Conservation (phyloP, 2,113 vertebrate genomes). For the Pelusios castaneus region DNA sequence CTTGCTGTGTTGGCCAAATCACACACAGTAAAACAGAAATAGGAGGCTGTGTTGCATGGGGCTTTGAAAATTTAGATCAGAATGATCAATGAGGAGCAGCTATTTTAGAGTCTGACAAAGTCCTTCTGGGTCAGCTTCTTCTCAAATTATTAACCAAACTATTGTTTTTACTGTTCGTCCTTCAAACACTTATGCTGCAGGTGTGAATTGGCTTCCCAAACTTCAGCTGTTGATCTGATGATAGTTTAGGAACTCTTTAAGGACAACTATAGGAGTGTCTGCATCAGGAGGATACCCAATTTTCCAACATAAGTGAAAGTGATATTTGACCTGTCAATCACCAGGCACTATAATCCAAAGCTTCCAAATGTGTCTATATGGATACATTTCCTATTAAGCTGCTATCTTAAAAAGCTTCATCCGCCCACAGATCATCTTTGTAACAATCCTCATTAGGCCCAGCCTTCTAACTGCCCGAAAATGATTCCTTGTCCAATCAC, state of each 20-base stretch:
- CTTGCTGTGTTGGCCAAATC: neutral
- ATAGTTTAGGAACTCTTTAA: neutral
- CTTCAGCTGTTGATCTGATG: neutral
- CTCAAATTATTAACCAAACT: neutral
- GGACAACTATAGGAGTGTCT: neutral
- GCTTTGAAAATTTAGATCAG: neutral
- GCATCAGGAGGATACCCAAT: neutral
- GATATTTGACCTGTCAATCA: neutral
- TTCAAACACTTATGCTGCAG: neutral
- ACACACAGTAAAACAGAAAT: accelerated
- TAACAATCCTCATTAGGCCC: neutral
- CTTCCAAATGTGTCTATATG: neutral
- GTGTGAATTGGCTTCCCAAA: neutral
- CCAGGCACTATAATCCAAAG: neutral
- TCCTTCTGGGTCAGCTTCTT: neutral
- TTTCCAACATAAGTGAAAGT: neutral
- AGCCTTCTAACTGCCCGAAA: neutral
- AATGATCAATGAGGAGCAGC: neutral
- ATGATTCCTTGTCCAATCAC: neutral
- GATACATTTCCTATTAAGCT: neutral
- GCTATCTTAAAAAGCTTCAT: neutral
- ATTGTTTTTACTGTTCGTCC: neutral
- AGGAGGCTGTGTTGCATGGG: neutral
- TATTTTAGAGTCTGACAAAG: neutral
- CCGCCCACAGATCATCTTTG: neutral